Percentiles rank a stretch among this genome's conserved stretches.
These are phyloP conservation scores for Cyanocitta stelleri DNA, from an alignment of 2,113 vertebrate species.

Conservation along the genomic window DNA sequence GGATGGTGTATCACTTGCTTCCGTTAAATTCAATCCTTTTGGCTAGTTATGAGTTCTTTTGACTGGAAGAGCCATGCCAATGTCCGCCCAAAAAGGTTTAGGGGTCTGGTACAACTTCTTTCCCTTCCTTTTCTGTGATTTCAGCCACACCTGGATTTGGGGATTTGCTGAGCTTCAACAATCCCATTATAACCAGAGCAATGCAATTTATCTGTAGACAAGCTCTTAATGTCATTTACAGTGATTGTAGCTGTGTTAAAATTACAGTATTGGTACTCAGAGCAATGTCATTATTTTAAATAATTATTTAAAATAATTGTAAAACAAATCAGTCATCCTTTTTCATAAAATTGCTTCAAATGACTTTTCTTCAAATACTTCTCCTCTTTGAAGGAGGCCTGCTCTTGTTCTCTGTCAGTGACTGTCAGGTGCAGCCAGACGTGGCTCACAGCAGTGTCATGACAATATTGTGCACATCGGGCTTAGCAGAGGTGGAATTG, in stretches of 20 bases:
- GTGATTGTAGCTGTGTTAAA: constrained; percentile 14
- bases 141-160: neutral
- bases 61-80: neutral
- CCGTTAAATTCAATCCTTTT: neutral
- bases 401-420: neutral
- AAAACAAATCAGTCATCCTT: neutral
- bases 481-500: neutral
- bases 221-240: constrained; percentile 41
- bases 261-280: neutral
- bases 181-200: constrained; percentile 23
- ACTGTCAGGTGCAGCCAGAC: neutral
- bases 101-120: neutral
- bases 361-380: neutral
- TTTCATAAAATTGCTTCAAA: neutral
- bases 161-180: constrained; percentile 3
- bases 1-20: neutral
- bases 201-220: constrained; percentile 38
- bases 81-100: neutral
- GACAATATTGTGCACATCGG: neutral
- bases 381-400: neutral
- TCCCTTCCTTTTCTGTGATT: neutral
- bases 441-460: neutral
- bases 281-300: neutral
- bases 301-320: neutral
- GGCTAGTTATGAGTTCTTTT: neutral